Evolutionary conservation across 2,888 invertebrate genomes (phyloP).

Genomic region (Silvanus unidentatus): DNA sequence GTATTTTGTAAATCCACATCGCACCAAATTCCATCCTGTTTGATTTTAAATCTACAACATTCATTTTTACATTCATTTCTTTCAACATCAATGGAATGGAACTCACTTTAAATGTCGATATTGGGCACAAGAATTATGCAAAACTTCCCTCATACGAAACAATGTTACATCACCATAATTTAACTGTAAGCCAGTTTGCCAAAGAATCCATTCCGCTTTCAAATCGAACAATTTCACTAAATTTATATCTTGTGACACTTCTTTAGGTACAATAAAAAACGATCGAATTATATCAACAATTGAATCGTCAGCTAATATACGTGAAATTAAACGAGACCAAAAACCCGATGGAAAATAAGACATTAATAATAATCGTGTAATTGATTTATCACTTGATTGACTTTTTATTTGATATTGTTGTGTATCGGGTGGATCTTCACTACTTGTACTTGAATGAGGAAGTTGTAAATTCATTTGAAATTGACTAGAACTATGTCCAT

Average conservation of each 20-base stretch:
- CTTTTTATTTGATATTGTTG: constrained; percentile 37
- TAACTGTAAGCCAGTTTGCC: constrained; percentile 88
- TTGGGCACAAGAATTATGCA: constrained; percentile 49
- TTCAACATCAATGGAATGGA: not conserved
- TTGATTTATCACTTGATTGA: constrained; percentile 53
- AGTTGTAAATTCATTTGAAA: constrained; percentile 35
- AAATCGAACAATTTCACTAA: constrained; percentile 59
- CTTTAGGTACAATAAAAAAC: constrained; percentile 67
- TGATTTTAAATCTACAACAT: constrained; percentile 59
- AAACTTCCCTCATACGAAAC: constrained; percentile 76
- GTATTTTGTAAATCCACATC: constrained; percentile 73
- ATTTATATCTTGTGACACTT: constrained; percentile 58
- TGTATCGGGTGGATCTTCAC: constrained; percentile 25
- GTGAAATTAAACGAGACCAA: constrained; percentile 90
- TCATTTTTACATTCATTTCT: not conserved
- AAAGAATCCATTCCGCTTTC: constrained; percentile 84
- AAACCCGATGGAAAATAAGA: constrained; percentile 98
- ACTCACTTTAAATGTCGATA: constrained; percentile 45
- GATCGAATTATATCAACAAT: constrained; percentile 72
- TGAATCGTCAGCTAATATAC: constrained; percentile 85
- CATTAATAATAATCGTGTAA: constrained; percentile 78
- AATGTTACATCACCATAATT: constrained; percentile 76
- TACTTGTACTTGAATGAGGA: no score
- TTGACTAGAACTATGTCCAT: constrained; percentile 27
- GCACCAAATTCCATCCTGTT: constrained; percentile 82